Evolutionary conservation across 2,888 invertebrate genomes (phyloP), one percentile per base, ranked within the genome.

Genomic region (Euzophera pinguis): DNA sequence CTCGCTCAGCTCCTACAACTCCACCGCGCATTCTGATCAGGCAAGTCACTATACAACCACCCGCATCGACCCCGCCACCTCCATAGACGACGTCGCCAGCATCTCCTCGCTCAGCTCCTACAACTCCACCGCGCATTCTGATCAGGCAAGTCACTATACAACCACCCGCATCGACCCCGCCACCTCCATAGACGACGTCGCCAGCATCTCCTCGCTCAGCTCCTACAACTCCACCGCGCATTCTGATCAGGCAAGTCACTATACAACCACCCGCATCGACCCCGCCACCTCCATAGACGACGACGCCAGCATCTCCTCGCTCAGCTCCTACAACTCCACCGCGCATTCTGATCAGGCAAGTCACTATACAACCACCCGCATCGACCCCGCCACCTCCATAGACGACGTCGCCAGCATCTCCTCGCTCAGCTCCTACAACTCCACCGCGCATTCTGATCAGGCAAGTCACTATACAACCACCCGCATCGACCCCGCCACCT

Each of bases 401-500:
- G 90, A 90, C 43, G 90, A 90, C 52, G 78, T 87, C 13, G 86
- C 81, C 12, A 90, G 90, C 68, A 79, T 89, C 59, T 87, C 87
- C 1, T 90, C 90, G 0, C 71, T 81, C 42, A 87, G 88, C 68
- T 90, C 90, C 0, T 86, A 78, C 65, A 85, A 81, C 56, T 89
- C 89, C 4, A 85, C 86, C 10, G 57, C 75, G 16, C 73, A 84
- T 60, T 88, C 86, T 0, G 88, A 87, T 61, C 82, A n/a, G n/a
- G n/a, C n/a, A n/a, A n/a, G n/a, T n/a, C n/a, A n/a, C n/a, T n/a
- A n/a, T n/a, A n/a, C n/a, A n/a, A n/a, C n/a, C 6, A 10, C 47
- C 32, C 69, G 43, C 39, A 63, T 67, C 1, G 69, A 70, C 32
- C 59, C 75, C 77, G 6, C 75, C 37, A 80, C 80, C 1, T 88